A percentile compares a stretch with the other conserved stretches of the same genome.
Evolutionary conservation across 2,113 vertebrate species (phyloP).

Genomic region (Amphilophus citrinellus): DNA sequence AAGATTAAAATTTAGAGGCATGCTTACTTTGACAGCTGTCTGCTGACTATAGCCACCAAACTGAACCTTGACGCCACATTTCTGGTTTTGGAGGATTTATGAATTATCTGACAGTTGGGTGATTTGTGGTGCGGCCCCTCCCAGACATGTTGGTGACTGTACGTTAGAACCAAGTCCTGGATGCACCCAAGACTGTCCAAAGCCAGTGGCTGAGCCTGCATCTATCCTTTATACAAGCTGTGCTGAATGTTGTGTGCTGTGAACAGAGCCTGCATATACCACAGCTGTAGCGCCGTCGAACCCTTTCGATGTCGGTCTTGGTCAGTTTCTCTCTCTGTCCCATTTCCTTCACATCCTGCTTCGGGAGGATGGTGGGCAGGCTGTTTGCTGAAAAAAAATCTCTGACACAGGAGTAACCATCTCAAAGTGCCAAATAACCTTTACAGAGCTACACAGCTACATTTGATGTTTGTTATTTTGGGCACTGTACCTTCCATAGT

Average conservation of each 20-base stretch:
- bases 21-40: not conserved
- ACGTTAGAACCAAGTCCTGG: not conserved
- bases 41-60: too few relatives aligned
- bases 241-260: not conserved
- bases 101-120: too few relatives aligned
- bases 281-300: conserved; percentile 64
- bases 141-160: not conserved
- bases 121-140: not conserved
- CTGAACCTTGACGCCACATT: too few relatives aligned
- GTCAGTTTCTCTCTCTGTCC: conserved; percentile 68
- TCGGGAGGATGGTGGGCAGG: conserved; percentile 56
- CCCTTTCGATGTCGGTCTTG: conserved; percentile 32
- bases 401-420: not conserved
- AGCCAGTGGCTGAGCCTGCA: too few relatives aligned
- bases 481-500: conserved; percentile 72
- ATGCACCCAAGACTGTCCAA: not conserved
- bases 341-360: not conserved
- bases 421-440: not conserved
- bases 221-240: not conserved
- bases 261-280: conserved; percentile 22
- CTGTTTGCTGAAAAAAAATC: conserved; percentile 62
- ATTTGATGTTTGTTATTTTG: too few relatives aligned
- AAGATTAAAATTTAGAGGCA: not conserved
- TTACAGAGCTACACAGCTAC: not conserved
- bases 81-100: too few relatives aligned